Conservation (phyloP, 2,113 vertebrate species). For the Caranx ignobilis region DNA sequence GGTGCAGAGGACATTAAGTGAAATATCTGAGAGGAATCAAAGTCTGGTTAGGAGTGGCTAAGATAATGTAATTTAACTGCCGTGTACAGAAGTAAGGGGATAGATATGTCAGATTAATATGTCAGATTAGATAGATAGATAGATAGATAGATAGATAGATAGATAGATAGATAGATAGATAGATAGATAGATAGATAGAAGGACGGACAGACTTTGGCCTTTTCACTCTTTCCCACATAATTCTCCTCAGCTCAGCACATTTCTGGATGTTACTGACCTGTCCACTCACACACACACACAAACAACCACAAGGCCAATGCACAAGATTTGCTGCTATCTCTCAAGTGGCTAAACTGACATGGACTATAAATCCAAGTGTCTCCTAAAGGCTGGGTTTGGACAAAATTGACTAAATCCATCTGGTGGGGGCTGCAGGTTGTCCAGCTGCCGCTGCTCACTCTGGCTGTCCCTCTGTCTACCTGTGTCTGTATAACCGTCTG, state of each 20-base stretch:
- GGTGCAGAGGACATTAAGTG: constrained; percentile 1
- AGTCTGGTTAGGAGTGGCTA: background rate
- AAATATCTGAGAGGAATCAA: background rate
- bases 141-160: background rate
- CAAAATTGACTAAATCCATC: constrained; percentile 54
- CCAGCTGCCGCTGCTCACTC: constrained; percentile 11
- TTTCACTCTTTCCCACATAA: constrained; percentile 30
- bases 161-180: too few species aligned
- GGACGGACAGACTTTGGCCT: constrained; percentile 1
- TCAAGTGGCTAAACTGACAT: constrained; percentile 38
- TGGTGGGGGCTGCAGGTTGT: constrained; percentile 29
- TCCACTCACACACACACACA: background rate
- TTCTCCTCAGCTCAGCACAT: constrained; percentile 43
- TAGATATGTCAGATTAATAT: background rate
- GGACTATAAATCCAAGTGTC: constrained; percentile 46
- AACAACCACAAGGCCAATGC: background rate
- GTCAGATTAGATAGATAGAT: background rate
- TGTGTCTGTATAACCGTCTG: constrained; percentile 17
- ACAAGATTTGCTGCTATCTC: constrained; percentile 48
- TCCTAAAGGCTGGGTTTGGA: constrained; percentile 40
- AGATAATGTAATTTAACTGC: constrained; percentile 1
- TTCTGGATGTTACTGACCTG: constrained; percentile 13
- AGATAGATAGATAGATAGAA: background rate
- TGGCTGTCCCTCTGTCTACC: background rate
- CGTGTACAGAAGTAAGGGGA: background rate